phyloP scores from a whole-genome alignment of 2,797 vertebrate species.

The Leptodactylus fallax region DNA sequence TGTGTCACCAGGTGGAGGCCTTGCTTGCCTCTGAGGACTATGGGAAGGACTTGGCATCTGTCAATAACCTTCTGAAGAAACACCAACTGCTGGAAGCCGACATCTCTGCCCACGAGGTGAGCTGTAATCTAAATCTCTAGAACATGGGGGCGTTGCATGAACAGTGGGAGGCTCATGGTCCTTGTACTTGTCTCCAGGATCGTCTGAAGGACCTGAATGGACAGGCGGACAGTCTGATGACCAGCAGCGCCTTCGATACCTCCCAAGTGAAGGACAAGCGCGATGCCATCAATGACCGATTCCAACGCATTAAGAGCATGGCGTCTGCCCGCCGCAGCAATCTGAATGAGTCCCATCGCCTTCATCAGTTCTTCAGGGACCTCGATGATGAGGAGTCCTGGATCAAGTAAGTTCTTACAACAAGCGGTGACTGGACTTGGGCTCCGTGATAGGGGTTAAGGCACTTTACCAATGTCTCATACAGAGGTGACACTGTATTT shows the following conservation, averaged over 20 bases:
- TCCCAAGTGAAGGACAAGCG: slow-evolving; percentile 95
- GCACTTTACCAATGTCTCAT: too few relatives aligned
- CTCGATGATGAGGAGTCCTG: slow-evolving; percentile 98
- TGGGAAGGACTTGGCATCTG: slow-evolving; percentile 96
- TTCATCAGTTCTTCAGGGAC: slow-evolving; percentile 99
- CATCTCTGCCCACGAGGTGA: slow-evolving; percentile 97
- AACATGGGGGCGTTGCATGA: not conserved
- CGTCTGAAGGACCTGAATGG: slow-evolving; percentile 96
- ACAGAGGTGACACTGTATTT: too few relatives aligned
- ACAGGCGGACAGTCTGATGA: slow-evolving; percentile 97
- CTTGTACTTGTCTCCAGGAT: slow-evolving; percentile 77
- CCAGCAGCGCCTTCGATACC: slow-evolving; percentile 94
- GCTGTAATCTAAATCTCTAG: not conserved
- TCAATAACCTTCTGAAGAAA: slow-evolving; percentile 98
- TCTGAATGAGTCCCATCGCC: slow-evolving; percentile 94
- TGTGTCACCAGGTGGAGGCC: slow-evolving; percentile 87
- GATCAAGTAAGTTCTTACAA: slow-evolving; percentile 87
- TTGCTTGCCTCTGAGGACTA: slow-evolving; percentile 98
- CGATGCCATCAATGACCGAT: slow-evolving; percentile 90
- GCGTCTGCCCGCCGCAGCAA: slow-evolving; percentile 85
- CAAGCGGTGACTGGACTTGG: too few relatives aligned
- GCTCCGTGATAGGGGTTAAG: not conserved
- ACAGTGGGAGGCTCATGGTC: not conserved
- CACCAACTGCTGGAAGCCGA: slow-evolving; percentile 97
- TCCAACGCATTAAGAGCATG: slow-evolving; percentile 93